Conservation (phyloP, 2,797 vertebrate species). For the Gadopsis marmoratus region DNA sequence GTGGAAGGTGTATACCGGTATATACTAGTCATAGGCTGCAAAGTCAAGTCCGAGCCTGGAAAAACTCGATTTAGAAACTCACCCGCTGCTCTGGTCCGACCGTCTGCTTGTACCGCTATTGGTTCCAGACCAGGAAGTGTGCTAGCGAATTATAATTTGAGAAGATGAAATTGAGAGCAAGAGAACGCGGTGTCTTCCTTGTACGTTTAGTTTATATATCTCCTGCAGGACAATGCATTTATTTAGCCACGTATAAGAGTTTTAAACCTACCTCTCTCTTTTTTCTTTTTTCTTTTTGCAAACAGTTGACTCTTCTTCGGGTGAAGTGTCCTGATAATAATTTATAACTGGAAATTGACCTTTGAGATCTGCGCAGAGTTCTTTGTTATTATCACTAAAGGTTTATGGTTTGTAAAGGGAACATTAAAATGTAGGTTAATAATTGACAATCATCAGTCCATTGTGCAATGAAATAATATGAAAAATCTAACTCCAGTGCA, state of each 20-base stretch:
- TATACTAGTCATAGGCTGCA: background rate
- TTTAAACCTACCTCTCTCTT: background rate
- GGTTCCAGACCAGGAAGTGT: constrained; percentile 46
- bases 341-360: background rate
- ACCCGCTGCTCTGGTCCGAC: constrained; percentile 39
- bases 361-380: background rate
- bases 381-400: background rate
- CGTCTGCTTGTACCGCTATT: constrained; percentile 39
- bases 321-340: constrained; percentile 11
- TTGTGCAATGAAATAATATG: too few species aligned
- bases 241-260: background rate
- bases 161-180: background rate
- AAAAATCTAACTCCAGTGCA: background rate
- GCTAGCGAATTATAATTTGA: background rate
- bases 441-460: background rate
- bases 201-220: background rate
- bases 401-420: constrained; percentile 8
- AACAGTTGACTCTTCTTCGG: background rate
- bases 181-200: background rate
- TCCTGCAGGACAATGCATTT: background rate
- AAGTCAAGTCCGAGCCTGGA: background rate
- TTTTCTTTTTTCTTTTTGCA: background rate
- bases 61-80: constrained; percentile 27
- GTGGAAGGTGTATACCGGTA: background rate
- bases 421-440: background rate